Base-by-base conservation (phyloP, 1,140 invertebrate species). In the Hormaphis cornu region DNA sequence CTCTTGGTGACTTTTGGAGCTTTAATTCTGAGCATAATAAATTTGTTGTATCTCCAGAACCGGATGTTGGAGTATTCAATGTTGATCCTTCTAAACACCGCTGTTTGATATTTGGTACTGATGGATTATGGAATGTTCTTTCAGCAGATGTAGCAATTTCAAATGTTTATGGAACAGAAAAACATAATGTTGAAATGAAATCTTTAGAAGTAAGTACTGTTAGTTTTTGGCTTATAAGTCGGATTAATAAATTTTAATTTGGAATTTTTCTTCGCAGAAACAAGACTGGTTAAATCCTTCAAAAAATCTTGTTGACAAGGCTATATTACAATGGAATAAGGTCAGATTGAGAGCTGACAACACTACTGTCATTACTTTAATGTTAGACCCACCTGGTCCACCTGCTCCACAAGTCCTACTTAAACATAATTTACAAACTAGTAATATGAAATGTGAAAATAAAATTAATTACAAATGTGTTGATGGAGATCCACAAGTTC, bases 21-120 rank as follows among this genome's bases (percentile, higher is more conserved):
- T 97, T 95, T 76, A 97, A 97, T 80, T 89, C 89, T 1, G 84
- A 85, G 52, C 85, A 86, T 73, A 86, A 94, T 76, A 87, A 90
- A 77, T 98, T 97, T 81, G 88, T 97, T 12, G 95, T 98, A 3
- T 95, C 92, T n/a, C 96, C 96, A 0, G 92, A 95, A 78, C 96
- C 96, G 3, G 95, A 98, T 82, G 91, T 97, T 5, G 84, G 86
- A 74, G 92, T 95, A 0, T 81, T 93, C 56, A 82, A 86, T 52
- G 87, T 98, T 70, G 89, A 97, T 79, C 87, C 91, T 1, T 83
- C 82, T 18, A 79, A 79, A 73, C 87, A 84, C 76, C 86, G 90
- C 74, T 98, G 94, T 81, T 81, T 98, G 1, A 90, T 98, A 69
- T 89, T 98, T 74, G 96, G 91, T 69, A 96, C 93, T 1, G 96